Evolutionary conservation across 2,113 vertebrate genomes (phyloP).

Genomic region (Leuciscus idus): DNA sequence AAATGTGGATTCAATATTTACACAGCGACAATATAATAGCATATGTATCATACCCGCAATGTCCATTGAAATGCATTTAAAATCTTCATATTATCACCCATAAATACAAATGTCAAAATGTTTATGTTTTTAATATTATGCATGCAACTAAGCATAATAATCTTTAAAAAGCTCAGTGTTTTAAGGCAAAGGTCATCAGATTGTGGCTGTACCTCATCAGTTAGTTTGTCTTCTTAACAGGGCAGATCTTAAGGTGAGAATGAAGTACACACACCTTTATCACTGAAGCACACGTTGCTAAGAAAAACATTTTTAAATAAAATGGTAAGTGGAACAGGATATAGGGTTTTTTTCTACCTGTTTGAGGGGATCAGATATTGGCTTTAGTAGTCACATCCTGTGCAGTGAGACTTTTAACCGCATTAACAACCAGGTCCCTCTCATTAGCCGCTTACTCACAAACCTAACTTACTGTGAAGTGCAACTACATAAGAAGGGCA

Average conservation of each 20-base stretch:
- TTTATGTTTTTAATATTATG: too few relatives aligned
- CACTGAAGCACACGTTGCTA: not conserved
- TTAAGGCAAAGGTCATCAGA: not conserved
- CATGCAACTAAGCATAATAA: not conserved
- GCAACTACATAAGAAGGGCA: not conserved
- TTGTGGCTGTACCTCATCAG: not conserved
- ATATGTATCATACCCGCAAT: not conserved
- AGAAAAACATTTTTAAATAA: not conserved
- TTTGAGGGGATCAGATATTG: not conserved
- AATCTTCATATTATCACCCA: not conserved
- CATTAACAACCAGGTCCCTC: conserved; percentile 4
- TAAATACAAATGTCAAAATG: too few relatives aligned
- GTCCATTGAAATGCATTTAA: not conserved
- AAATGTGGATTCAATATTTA: not conserved
- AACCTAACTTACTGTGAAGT: not conserved
- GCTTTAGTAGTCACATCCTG: conserved; percentile 38
- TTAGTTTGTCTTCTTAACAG: not conserved
- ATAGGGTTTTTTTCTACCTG: not conserved
- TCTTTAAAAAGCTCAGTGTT: not conserved
- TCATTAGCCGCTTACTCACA: not conserved
- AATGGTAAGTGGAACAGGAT: not conserved
- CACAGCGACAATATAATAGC: not conserved
- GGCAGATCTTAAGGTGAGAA: not conserved
- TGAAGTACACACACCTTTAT: not conserved
- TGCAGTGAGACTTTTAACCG: not conserved